Conservation (phyloP, 2,888 invertebrate genomes). For the Dolichomitus sp. region DNA sequence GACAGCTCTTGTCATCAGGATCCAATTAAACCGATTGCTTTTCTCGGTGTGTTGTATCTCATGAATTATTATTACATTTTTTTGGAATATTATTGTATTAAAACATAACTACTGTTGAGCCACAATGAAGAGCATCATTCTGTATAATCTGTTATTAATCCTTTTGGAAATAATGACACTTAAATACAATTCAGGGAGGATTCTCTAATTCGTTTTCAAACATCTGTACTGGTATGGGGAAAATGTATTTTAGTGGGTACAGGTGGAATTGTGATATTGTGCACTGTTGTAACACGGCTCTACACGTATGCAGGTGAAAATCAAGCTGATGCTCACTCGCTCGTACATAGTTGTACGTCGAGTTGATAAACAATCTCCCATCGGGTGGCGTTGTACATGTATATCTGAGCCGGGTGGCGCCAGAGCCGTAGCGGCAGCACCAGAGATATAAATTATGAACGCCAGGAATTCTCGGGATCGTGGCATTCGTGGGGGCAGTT, state of each 20-base stretch:
- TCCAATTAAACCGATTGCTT: too few relatives aligned
- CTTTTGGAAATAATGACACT: neutral
- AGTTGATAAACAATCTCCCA: conserved; percentile 64
- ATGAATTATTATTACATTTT: neutral
- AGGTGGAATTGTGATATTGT: conserved; percentile 35
- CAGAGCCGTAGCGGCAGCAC: conserved; percentile 15
- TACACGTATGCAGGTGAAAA: conserved; percentile 20
- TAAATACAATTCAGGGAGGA: neutral
- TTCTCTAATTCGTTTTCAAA: conserved; percentile 2
- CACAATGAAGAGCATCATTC: neutral
- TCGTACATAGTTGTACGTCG: conserved; percentile 45
- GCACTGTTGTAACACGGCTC: neutral
- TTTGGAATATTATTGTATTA: neutral
- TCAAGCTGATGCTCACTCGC: conserved; percentile 33
- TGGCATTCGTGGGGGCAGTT: conserved; percentile 53
- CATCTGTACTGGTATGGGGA: neutral
- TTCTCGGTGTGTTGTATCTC: neutral
- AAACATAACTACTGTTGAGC: neutral
- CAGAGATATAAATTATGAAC: conserved; percentile 67
- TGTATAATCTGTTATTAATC: neutral
- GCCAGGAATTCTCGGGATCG: conserved; percentile 61
- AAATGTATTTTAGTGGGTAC: neutral
- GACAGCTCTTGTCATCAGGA: too few relatives aligned
- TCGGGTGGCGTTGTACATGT: conserved; percentile 28
- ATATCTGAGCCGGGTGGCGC: conserved; percentile 25